A percentile compares a stretch with the other conserved stretches of the same genome.
phyloP scores from a whole-genome alignment of 35 echinoderm and acorn worm genomes.

The Antedon bifida region DNA sequence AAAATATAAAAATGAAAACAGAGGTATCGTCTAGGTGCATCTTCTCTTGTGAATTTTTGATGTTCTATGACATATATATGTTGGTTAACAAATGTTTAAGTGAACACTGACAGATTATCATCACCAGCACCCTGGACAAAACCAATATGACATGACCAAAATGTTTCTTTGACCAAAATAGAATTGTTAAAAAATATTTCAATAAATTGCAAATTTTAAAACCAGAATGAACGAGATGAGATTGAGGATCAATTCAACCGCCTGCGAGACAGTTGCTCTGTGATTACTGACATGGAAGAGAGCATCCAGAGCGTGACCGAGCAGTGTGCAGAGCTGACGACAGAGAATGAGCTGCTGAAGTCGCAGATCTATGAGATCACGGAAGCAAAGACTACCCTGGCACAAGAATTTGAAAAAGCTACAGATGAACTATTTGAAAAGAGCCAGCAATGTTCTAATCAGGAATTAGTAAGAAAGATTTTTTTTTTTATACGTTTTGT shows the following conservation, averaged over 20 bases:
- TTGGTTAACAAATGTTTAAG: no score
- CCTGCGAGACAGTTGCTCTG: constrained; percentile 22
- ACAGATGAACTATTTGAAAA: constrained; percentile 30
- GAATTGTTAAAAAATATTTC: no score
- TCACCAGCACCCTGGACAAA: no score
- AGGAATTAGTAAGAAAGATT: constrained; percentile 58
- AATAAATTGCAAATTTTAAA: no score
- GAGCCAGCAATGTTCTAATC: constrained; percentile 30
- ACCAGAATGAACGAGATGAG: constrained; percentile 28
- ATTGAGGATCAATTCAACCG: constrained; percentile 31
- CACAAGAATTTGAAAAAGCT: constrained; percentile 18
- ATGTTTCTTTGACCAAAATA: no score
- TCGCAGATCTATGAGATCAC: constrained; percentile 19
- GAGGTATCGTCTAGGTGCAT: no score
- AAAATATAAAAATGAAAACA: no score
- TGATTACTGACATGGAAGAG: constrained; percentile 41
- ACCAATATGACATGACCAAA: no score
- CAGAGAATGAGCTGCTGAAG: constrained; percentile 29
- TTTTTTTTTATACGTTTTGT: background rate
- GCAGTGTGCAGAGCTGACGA: constrained; percentile 16
- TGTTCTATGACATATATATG: no score
- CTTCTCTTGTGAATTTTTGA: no score
- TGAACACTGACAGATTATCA: no score
- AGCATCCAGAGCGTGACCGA: constrained; percentile 25
- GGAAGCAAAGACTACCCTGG: constrained; percentile 15